Evolutionary conservation across 2,797 vertebrate species (phyloP).

Genomic region (Artibeus lituratus): DNA sequence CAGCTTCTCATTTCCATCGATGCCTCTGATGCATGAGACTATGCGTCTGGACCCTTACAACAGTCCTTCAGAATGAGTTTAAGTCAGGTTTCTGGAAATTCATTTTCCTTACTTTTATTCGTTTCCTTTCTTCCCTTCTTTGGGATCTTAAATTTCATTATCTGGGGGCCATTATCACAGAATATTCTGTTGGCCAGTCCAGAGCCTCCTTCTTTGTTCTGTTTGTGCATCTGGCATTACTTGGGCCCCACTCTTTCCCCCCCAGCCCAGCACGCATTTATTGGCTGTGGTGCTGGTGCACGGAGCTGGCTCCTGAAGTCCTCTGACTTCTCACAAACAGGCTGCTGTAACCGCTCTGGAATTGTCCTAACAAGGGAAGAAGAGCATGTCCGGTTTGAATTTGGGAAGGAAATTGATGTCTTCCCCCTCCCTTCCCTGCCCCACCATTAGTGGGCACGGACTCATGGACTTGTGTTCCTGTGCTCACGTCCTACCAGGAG

Average conservation of each 20-base stretch:
- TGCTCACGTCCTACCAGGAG: slow-evolving; percentile 59
- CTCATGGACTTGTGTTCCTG: slow-evolving; percentile 42
- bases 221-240: not conserved
- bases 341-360: slow-evolving; percentile 48
- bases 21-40: not conserved
- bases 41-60: not conserved
- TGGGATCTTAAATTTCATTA: slow-evolving; percentile 50
- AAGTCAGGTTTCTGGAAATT: slow-evolving; percentile 38
- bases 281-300: not conserved
- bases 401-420: slow-evolving; percentile 59
- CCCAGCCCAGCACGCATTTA: not conserved
- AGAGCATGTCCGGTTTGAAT: slow-evolving; percentile 57
- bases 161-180: slow-evolving; percentile 27
- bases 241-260: not conserved
- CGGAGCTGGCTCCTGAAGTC: not conserved
- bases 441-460: not conserved
- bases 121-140: slow-evolving; percentile 45
- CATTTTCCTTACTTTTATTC: slow-evolving; percentile 41
- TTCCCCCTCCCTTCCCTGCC: not conserved
- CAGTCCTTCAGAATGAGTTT: not conserved
- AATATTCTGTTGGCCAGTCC: not conserved
- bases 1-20: not conserved
- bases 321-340: slow-evolving; percentile 41
- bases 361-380: slow-evolving; percentile 76
- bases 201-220: slow-evolving; percentile 16